Evolutionary conservation across 2,113 vertebrate genomes (phyloP), one percentile per base, ranked within the genome.

Genomic region (Otis tarda): DNA sequence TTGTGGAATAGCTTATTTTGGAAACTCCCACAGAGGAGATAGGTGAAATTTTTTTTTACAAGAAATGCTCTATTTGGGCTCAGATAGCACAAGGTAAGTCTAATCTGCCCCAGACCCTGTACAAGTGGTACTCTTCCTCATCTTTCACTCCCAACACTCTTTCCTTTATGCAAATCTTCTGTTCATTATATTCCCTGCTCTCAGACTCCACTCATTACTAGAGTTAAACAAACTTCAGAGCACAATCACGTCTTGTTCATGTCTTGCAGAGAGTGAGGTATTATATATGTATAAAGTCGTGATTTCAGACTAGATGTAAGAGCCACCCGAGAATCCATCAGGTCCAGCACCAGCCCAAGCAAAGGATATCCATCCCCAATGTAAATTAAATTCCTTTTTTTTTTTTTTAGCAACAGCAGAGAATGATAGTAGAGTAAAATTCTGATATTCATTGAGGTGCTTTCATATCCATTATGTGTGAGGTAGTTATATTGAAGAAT

Each of bases 191-290:
- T 59, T 89, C 19, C 12, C 28, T 73, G 11, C 5, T 77, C 37
- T 81, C 24, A 63, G 19, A 30, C 3, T 4, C 3, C 15, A 23
- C 21, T 7, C 15, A 45, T 73, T 81, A 12, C 59, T 25, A 31
- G 18, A 67, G 19, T 35, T 35, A 80, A 75, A 49, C 6, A 71
- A 73, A 69, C 10, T 24, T 84, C 47, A 49, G 43, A 59, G 10
- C 9, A 37, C 23, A 53, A 41, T 18, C 8, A 27, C 0, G 0
- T 56, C 83, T 78, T 63, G 4, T 71, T 91, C 4, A 15, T 31
- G 4, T 50, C 39, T 77, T 19, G 3, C 12, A 86, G 67, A 76
- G 12, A n/a, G 8, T 18, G n/a, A 87, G 27, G 19, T 21, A 19
- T 22, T 37, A 6, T 41, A 12, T 33, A 35, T 37, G 12, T 21